Conservation (phyloP, 2,113 vertebrate species). For the Corynorhinus townsendii region DNA sequence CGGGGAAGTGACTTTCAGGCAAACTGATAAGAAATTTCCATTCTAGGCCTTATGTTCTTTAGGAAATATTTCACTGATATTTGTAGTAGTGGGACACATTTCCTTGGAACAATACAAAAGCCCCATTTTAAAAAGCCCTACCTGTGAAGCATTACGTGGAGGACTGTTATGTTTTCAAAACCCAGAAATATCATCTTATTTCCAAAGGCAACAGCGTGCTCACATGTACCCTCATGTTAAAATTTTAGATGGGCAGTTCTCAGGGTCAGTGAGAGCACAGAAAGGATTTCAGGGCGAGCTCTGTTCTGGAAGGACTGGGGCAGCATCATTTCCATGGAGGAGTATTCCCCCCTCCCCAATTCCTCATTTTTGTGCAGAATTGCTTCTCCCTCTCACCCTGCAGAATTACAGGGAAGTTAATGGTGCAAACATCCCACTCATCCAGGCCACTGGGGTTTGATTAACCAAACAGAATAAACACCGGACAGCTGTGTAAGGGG, state of each 20-base stretch:
- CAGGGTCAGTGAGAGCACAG: background rate
- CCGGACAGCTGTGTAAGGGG: background rate
- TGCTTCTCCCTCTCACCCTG: background rate
- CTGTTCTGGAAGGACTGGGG: background rate
- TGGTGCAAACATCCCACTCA: slow-evolving; percentile 36
- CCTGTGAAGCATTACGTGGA: background rate
- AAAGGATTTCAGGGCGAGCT: background rate
- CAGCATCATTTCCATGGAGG: background rate
- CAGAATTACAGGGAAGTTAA: background rate
- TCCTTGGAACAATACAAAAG: background rate
- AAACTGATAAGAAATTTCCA: background rate
- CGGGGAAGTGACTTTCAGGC: background rate
- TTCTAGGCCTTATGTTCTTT: background rate
- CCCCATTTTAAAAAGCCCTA: background rate
- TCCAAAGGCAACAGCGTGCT: background rate
- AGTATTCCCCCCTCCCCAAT: background rate
- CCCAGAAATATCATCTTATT: background rate
- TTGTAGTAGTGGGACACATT: background rate
- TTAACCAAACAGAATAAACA: slow-evolving; percentile 1
- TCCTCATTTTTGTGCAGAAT: background rate
- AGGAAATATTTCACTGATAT: background rate
- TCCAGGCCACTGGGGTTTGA: background rate
- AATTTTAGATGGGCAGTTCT: too few species aligned
- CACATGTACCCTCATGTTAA: background rate
- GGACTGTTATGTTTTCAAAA: background rate